Percentiles rank a stretch among this genome's conserved stretches.
Conservation (phyloP, 2,888 invertebrate genomes). For the Lacanobia wlatinum region DNA sequence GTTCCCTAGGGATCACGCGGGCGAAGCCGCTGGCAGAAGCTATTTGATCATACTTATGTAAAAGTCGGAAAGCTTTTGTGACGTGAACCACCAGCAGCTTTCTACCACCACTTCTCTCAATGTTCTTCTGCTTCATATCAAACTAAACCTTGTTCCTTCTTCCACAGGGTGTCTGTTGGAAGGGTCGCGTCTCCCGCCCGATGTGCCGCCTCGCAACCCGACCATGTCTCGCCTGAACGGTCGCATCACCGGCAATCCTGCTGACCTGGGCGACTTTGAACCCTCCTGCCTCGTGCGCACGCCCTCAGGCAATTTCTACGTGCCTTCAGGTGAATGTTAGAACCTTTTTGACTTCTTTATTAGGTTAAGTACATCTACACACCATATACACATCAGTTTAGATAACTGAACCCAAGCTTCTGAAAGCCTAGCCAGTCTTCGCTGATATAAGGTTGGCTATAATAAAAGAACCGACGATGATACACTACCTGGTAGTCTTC, state of each 20-base stretch:
- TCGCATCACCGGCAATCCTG: slow-evolving; percentile 95
- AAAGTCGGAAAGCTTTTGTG: slow-evolving; percentile 3
- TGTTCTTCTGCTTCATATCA: not conserved
- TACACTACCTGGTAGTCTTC: too few species aligned
- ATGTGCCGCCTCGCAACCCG: slow-evolving; percentile 96
- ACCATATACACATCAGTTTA: slow-evolving; percentile 2
- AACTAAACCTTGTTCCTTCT: slow-evolving; percentile 5
- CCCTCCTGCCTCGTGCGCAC: slow-evolving; percentile 97
- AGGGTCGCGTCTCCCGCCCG: slow-evolving; percentile 96
- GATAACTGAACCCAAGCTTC: not conserved
- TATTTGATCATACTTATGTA: slow-evolving; percentile 4
- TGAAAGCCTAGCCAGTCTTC: not conserved
- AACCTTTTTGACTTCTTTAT: slow-evolving; percentile 61
- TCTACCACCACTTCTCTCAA: not conserved
- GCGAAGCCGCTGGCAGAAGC: too few species aligned
- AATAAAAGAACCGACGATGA: not conserved
- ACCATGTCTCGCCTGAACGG: slow-evolving; percentile 98
- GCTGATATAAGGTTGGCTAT: not conserved
- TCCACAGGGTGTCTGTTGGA: slow-evolving; percentile 95
- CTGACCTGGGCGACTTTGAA: slow-evolving; percentile 95
- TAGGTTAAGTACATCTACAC: slow-evolving; percentile 41
- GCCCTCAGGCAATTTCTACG: slow-evolving; percentile 98
- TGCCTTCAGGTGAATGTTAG: slow-evolving; percentile 93
- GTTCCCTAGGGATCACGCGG: too few species aligned
- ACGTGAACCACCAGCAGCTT: not conserved